Percentiles rank a stretch among this genome's conserved stretches.
phyloP scores from a whole-genome alignment of 2,888 invertebrate species.

The Agrotis exclamationis region DNA sequence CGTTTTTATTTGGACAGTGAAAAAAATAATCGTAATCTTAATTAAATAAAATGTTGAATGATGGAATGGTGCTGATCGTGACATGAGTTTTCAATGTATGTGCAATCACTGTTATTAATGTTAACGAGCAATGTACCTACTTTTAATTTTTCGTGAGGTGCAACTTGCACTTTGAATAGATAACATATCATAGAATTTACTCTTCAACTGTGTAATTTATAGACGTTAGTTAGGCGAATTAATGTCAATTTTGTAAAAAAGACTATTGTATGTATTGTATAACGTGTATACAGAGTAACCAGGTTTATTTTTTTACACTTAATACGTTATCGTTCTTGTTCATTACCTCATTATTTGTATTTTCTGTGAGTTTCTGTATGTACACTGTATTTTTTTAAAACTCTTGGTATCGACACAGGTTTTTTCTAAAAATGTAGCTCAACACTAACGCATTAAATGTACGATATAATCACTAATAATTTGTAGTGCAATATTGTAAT shows the following conservation, averaged over 20 bases:
- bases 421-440: conserved; percentile 29
- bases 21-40: conserved; percentile 8
- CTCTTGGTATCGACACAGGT: conserved; percentile 16
- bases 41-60: conserved; percentile 29
- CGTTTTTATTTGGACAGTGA: conserved; percentile 32
- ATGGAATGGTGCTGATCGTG: conserved; percentile 63
- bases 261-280: conserved; percentile 32
- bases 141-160: conserved; percentile 48
- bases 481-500: conserved; percentile 51
- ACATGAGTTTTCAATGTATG: conserved; percentile 44
- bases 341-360: neutral
- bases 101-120: conserved; percentile 63
- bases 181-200: conserved; percentile 84
- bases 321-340: conserved; percentile 6
- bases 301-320: neutral
- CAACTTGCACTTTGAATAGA: conserved; percentile 76
- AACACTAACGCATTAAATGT: conserved; percentile 52
- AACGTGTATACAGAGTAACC: conserved; percentile 4
- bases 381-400: conserved; percentile 1
- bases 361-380: neutral
- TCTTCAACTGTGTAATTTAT: conserved; percentile 58
- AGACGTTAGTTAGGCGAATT: conserved; percentile 72
- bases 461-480: conserved; percentile 49
- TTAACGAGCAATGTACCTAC: conserved; percentile 69
- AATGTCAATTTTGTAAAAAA: conserved; percentile 67